Conservation (phyloP, 53 echinoderm and acorn worm genomes). For the Hippasteria phrygiana region DNA sequence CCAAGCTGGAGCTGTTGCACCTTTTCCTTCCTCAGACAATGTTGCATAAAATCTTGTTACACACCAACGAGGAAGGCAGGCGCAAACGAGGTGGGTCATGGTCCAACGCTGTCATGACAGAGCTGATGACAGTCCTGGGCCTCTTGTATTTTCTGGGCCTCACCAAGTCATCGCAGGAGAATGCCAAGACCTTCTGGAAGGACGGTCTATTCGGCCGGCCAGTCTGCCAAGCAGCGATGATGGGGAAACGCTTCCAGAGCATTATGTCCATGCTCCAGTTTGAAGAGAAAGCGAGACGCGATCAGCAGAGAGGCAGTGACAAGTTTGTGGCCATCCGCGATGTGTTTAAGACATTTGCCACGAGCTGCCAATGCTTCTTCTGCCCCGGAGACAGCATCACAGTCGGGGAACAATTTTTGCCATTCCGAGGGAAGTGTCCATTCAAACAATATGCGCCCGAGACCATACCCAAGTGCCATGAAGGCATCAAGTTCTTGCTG, state of each 20-base stretch:
- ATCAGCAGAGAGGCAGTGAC: not conserved
- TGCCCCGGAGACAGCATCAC: not conserved
- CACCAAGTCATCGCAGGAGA: not conserved
- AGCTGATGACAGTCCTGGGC: not conserved
- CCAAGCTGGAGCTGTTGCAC: too few species aligned
- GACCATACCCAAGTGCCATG: not conserved
- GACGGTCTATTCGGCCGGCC: not conserved
- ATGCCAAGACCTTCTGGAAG: not conserved
- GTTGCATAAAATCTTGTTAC: not conserved
- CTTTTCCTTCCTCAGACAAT: too few species aligned
- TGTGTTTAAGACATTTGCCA: not conserved
- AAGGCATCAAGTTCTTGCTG: too few species aligned
- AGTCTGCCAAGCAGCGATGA: slow-evolving; percentile 20
- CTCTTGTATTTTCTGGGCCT: slow-evolving; percentile 9
- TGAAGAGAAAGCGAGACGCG: slow-evolving; percentile 17
- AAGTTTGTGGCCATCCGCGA: slow-evolving; percentile 33
- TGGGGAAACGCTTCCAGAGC: slow-evolving; percentile 10
- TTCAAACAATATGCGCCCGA: slow-evolving; percentile 13
- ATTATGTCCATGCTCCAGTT: slow-evolving; percentile 16
- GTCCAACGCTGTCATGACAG: not conserved
- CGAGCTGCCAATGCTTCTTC: not conserved
- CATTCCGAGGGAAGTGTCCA: not conserved
- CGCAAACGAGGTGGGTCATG: not conserved
- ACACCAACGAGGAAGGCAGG: not conserved
- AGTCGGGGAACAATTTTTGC: not conserved